Evolutionary conservation across 2,888 invertebrate genomes (phyloP).

Genomic region (Ichneumon xanthorius): DNA sequence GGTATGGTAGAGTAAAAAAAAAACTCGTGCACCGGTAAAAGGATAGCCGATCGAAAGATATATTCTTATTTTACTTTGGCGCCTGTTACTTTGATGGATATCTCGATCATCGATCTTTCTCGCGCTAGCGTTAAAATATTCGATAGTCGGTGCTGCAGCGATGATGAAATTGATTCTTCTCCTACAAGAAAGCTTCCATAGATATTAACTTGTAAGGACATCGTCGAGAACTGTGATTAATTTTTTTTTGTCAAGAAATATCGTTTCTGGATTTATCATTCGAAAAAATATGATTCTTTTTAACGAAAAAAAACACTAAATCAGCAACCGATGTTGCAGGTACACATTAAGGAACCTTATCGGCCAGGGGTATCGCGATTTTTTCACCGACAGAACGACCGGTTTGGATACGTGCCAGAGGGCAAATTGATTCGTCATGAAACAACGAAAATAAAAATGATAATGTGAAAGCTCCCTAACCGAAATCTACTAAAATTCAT

Average conservation of each 20-base stretch:
- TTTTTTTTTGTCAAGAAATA: background rate
- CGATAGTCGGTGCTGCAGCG: background rate
- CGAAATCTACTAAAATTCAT: background rate
- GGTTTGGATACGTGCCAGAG: background rate
- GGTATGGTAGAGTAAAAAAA: constrained; percentile 24
- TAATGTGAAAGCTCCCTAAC: background rate
- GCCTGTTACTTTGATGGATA: constrained; percentile 12
- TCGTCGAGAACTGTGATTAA: background rate
- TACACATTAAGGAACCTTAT: too few species aligned
- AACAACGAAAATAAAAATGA: background rate
- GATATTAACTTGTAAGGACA: background rate
- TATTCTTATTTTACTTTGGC: constrained; percentile 12
- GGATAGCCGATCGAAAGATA: constrained; percentile 20
- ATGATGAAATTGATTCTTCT: constrained; percentile 24
- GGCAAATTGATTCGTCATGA: background rate
- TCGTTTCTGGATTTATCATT: background rate
- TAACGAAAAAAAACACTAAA: background rate
- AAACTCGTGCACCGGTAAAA: constrained; percentile 28
- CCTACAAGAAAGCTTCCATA: background rate
- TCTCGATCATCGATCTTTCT: constrained; percentile 42
- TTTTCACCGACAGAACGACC: background rate
- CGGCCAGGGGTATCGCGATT: too few species aligned
- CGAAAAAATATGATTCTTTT: background rate
- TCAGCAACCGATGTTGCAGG: background rate
- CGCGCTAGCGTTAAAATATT: background rate